Conservation (phyloP, 2,888 invertebrate genomes). For the Argyresthia goedartella region DNA sequence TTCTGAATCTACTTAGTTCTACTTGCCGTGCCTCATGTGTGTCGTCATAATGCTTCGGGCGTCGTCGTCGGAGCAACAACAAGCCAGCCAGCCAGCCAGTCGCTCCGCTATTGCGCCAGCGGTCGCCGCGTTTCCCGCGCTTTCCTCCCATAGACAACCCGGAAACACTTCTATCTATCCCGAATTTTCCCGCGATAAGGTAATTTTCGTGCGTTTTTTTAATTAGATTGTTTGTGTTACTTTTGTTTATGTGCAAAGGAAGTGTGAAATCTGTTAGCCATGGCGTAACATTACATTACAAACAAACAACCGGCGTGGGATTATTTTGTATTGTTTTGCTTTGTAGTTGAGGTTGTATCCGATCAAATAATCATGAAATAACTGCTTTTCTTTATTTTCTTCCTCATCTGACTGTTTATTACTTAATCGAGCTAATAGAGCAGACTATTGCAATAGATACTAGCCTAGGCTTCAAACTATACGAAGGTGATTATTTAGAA, state of each 20-base stretch:
- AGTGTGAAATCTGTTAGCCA: too few relatives aligned
- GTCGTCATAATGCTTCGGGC: not conserved
- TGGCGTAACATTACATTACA: too few relatives aligned
- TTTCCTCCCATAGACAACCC: slow-evolving; percentile 27
- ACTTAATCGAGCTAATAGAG: too few relatives aligned
- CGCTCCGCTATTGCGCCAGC: slow-evolving; percentile 29
- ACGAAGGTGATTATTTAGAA: too few relatives aligned
- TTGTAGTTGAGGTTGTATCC: not conserved
- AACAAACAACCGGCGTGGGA: not conserved
- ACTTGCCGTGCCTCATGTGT: too few relatives aligned
- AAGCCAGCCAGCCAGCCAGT: slow-evolving; percentile 25
- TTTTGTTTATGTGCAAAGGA: not conserved
- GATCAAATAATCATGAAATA: not conserved
- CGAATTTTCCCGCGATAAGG: slow-evolving; percentile 43
- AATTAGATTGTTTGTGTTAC: slow-evolving; percentile 13
- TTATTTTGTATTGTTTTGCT: not conserved
- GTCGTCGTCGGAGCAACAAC: not conserved
- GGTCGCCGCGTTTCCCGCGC: slow-evolving; percentile 44
- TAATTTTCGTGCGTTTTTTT: slow-evolving; percentile 22
- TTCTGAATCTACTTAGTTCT: not conserved
- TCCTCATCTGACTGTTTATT: too few relatives aligned
- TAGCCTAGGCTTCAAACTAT: too few relatives aligned
- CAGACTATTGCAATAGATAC: too few relatives aligned
- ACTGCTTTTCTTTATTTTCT: not conserved
- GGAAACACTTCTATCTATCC: slow-evolving; percentile 17